Conservation (phyloP, 2,113 vertebrate genomes). For the Glaucidium brasilianum region DNA sequence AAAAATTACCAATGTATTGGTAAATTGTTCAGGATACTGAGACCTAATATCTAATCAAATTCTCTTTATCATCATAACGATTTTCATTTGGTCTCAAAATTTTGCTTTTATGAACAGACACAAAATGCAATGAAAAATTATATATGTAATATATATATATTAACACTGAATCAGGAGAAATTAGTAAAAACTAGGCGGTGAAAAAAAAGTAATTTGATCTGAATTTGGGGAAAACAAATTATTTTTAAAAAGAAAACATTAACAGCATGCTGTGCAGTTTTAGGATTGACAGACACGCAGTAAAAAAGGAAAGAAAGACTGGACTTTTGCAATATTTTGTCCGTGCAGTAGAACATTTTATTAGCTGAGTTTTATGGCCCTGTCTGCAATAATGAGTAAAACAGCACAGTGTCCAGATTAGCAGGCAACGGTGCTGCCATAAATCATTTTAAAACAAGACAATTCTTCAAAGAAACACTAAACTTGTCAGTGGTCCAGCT, state of each 20-base stretch:
- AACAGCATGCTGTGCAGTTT: not conserved
- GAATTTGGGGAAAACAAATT: not conserved
- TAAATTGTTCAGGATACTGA: not conserved
- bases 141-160: not conserved
- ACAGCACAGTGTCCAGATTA: not conserved
- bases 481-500: not conserved
- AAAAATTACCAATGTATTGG: not conserved
- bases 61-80: not conserved
- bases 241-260: not conserved
- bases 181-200: not conserved
- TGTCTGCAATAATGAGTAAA: conserved; percentile 28
- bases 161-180: not conserved
- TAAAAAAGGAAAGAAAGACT: not conserved
- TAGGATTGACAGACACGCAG: not conserved
- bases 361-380: not conserved
- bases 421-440: not conserved
- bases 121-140: not conserved
- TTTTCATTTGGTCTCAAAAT: not conserved
- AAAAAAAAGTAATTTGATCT: not conserved
- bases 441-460: conserved; percentile 19
- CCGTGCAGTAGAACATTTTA: not conserved
- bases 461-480: conserved; percentile 3
- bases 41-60: not conserved
- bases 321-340: not conserved
- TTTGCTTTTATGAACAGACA: not conserved